These are phyloP conservation scores for Drosophila seguyi DNA, from an alignment of 1,140 invertebrate genomes.

Conservation along the genomic window DNA sequence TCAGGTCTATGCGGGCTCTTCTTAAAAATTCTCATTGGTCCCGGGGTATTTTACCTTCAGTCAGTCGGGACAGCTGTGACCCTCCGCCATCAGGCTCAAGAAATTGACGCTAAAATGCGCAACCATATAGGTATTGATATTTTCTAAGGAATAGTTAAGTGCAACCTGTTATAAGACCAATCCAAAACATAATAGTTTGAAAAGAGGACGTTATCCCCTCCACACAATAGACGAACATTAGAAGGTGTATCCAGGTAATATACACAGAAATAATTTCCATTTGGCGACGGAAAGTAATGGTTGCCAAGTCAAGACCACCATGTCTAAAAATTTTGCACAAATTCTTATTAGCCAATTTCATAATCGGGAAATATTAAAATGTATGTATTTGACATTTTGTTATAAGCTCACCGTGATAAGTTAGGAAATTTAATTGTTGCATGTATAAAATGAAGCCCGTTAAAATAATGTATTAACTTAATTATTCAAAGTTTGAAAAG, in stretches of 20 bases:
- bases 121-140: not conserved
- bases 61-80: not conserved
- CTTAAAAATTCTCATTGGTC: no score
- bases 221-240: constrained; percentile 1
- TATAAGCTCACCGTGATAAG: not conserved
- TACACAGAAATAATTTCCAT: constrained; percentile 20
- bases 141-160: not conserved
- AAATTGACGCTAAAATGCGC: not conserved
- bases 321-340: no score
- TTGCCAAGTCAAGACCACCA: no score
- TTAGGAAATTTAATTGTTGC: no score
- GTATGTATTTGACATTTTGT: not conserved
- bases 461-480: no score
- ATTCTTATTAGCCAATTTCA: constrained; percentile 22
- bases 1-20: no score
- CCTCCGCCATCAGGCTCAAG: no score
- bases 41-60: not conserved
- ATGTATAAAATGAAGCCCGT: no score
- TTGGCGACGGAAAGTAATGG: not conserved
- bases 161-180: not conserved
- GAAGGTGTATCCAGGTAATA: constrained; percentile 8
- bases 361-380: not conserved
- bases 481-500: not conserved
- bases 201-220: not conserved
- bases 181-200: no score